Evolutionary conservation across 2,797 vertebrate species (phyloP), one percentile per base, ranked within the genome.

Genomic region (Buceros bicornis): DNA sequence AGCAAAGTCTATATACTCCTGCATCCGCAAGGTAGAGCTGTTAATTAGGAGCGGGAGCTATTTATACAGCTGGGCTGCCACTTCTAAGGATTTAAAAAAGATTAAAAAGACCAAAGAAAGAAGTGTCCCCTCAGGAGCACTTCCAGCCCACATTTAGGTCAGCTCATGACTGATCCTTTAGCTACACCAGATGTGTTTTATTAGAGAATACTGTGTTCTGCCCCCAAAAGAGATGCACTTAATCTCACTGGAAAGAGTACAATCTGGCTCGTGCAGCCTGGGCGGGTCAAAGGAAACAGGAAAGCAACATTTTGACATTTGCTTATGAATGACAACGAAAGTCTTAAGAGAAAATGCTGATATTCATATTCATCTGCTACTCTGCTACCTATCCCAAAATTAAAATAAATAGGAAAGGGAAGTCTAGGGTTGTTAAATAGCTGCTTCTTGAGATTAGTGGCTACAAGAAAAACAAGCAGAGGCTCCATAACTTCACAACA

Each of bases 41-140:
- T 72, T 97, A 93, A 96, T 97, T 93, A 97, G 89, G 95, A 84
- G 66, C 33, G 40, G 80, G 89, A 97, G 33, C 62, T 51, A 53
- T 72, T 84, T 77, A 62, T 20, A 72, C 12, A 74, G 56, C 72
- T 20, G 56, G 74, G 79, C 73, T 61, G 31, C 71, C 80, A 76
- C 53, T 93, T 95, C 51, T 66, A 51, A 91, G 76, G 79, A 92
- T 82, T 90, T 94, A 21, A 73, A 76, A 94, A 66, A 94, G 67
- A 94, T 95, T 67, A 95, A 93, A 92, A 92, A 43, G 70, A 87
- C 47, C 10, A 29, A 73, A 94, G 78, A 65, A 83, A 72, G 54
- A 53, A 88, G 43, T 53, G 42, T 87, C 89, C 93, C 81, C 91
- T 93, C 66, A 90, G 90, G 95, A 96, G 69, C 74, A 79, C 40